Percentiles rank a stretch among this genome's conserved stretches.
phyloP scores from a whole-genome alignment of 1,140 invertebrate species.

The Calosoma granatense region DNA sequence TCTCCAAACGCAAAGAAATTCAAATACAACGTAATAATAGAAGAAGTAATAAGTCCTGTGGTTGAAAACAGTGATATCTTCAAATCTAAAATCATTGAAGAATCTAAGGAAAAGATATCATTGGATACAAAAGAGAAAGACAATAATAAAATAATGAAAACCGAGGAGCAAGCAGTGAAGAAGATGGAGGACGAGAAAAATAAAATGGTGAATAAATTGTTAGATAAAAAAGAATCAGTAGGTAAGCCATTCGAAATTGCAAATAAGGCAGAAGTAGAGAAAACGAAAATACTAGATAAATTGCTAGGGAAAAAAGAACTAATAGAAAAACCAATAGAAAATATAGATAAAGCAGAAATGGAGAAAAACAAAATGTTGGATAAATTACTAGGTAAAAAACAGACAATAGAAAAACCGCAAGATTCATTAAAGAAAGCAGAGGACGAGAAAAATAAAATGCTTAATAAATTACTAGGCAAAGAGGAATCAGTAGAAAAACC shows the following conservation, averaged over 20 bases:
- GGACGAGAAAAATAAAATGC: not conserved
- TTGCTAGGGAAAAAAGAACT: not conserved
- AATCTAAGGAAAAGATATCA: not conserved
- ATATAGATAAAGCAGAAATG: not conserved
- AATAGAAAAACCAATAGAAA: not conserved
- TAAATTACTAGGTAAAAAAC: constrained; percentile 9
- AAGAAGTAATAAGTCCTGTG: constrained; percentile 24
- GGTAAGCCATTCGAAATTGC: constrained; percentile 12
- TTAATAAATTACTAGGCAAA: not conserved
- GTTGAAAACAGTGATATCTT: constrained; percentile 12
- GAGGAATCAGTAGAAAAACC: constrained; percentile 17
- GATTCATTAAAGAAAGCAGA: constrained; percentile 12
- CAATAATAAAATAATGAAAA: not conserved
- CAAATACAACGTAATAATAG: constrained; percentile 23
- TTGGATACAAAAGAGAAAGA: constrained; percentile 1
- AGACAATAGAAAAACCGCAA: constrained; percentile 14
- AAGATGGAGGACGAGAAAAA: not conserved
- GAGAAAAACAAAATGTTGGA: constrained; percentile 16
- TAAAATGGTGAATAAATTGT: not conserved
- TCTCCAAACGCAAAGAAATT: constrained; percentile 21
- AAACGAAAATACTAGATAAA: not conserved
- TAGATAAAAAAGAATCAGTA: constrained; percentile 11
- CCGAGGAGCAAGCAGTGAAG: constrained; percentile 7
- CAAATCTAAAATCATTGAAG: not conserved
- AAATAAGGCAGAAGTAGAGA: not conserved